Evolutionary conservation across 2,888 invertebrate species (phyloP).

Genomic region (Cantharis rufa): DNA sequence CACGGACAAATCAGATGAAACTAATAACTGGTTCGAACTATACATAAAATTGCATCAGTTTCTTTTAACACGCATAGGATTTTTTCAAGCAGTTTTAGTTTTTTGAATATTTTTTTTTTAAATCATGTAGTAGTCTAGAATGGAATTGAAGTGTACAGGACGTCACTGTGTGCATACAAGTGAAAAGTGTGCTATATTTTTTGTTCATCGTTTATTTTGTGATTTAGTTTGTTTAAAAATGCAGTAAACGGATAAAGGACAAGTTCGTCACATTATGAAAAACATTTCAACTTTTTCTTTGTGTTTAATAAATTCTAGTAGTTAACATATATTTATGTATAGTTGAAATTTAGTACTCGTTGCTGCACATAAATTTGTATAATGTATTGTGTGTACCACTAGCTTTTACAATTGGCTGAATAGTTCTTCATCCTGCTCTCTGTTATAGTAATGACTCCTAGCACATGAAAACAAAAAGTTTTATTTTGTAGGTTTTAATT

Average conservation of each 20-base stretch:
- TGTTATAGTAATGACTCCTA: slow-evolving; percentile 28
- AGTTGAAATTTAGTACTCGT: slow-evolving; percentile 19
- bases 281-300: neutral
- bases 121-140: neutral
- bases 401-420: slow-evolving; percentile 28
- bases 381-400: slow-evolving; percentile 35
- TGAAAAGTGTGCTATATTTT: neutral
- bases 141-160: neutral
- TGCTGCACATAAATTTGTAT: slow-evolving; percentile 28
- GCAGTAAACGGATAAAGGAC: neutral
- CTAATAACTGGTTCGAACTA: too few species aligned
- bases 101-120: neutral
- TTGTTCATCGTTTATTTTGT: neutral
- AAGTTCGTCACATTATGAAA: neutral
- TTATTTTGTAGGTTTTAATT: neutral
- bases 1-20: neutral
- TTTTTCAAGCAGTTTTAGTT: neutral
- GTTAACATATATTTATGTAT: neutral
- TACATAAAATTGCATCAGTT: too few species aligned
- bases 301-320: neutral
- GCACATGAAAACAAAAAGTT: slow-evolving; percentile 6
- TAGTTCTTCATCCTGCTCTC: slow-evolving; percentile 29
- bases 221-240: neutral
- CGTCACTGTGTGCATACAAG: neutral
- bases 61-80: neutral